phyloP scores from a whole-genome alignment of 2,797 vertebrate species.

The Choloepus didactylus region DNA sequence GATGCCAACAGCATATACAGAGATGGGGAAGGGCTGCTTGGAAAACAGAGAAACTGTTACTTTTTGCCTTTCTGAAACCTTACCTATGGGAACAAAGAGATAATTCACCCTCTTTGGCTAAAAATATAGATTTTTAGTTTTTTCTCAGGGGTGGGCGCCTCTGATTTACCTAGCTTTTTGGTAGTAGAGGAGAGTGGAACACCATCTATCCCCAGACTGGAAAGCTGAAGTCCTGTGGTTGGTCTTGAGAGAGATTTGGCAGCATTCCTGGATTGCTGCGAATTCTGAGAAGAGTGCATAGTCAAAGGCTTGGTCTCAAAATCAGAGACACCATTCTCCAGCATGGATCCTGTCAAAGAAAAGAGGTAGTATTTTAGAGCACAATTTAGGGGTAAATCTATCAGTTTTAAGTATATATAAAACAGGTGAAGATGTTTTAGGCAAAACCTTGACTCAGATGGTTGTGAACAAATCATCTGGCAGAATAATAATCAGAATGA shows the following conservation, averaged over 20 bases:
- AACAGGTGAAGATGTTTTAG: conserved; percentile 27
- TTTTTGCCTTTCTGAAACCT: conserved; percentile 29
- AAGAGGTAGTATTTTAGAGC: conserved; percentile 68
- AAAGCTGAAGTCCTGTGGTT: conserved; percentile 66
- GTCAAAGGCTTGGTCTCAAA: conserved; percentile 83
- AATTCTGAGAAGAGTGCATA: conserved; percentile 82
- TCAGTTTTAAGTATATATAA: conserved; percentile 25
- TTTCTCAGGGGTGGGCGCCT: background rate
- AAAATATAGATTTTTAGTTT: background rate
- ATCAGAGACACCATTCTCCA: conserved; percentile 86
- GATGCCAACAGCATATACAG: background rate
- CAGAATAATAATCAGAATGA: background rate
- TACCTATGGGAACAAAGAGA: background rate
- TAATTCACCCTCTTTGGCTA: background rate
- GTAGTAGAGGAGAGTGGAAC: conserved; percentile 81
- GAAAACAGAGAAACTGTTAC: conserved; percentile 40
- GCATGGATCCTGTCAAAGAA: conserved; percentile 81
- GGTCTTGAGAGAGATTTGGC: conserved; percentile 82
- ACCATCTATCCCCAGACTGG: conserved; percentile 83
- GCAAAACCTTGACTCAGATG: conserved; percentile 47
- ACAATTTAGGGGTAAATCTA: background rate
- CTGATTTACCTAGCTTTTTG: conserved; percentile 88
- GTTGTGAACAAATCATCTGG: conserved; percentile 50
- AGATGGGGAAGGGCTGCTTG: background rate
- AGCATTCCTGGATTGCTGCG: conserved; percentile 79